Conservation (phyloP, 2,797 vertebrate genomes). For the Centroberyx gerrardi region DNA sequence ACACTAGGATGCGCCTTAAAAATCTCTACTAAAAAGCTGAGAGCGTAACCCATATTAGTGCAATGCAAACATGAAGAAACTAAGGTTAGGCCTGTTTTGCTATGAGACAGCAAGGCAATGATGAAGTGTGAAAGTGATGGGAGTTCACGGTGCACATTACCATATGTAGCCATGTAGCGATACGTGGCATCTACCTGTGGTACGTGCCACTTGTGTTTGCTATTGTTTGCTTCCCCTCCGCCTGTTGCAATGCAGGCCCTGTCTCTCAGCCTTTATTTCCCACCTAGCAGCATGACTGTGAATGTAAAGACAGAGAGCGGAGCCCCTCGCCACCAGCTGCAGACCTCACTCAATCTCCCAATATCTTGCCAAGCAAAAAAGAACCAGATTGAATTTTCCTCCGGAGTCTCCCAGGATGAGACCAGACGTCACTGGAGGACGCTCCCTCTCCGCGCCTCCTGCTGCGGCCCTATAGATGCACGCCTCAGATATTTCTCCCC, state of each 20-base stretch:
- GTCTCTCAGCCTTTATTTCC: conserved; percentile 57
- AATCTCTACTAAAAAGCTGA: too few species aligned
- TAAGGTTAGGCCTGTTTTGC: too few species aligned
- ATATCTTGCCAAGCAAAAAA: conserved; percentile 73
- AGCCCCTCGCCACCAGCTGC: conserved; percentile 63
- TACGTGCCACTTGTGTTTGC: not conserved
- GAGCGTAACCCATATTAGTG: too few species aligned
- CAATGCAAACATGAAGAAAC: too few species aligned
- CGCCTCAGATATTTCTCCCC: conserved; percentile 64
- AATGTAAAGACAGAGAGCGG: conserved; percentile 48
- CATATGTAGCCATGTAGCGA: too few species aligned
- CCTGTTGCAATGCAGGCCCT: conserved; percentile 58
- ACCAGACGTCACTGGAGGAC: conserved; percentile 65
- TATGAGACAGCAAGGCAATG: too few species aligned
- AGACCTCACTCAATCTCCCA: conserved; percentile 75
- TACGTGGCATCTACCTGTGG: not conserved
- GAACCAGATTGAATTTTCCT: conserved; percentile 81
- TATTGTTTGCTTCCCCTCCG: not conserved
- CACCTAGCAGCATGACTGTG: conserved; percentile 43
- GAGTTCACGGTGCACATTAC: too few species aligned
- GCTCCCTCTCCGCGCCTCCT: conserved; percentile 44
- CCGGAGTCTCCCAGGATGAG: conserved; percentile 77
- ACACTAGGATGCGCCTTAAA: too few species aligned
- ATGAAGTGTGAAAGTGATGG: too few species aligned
- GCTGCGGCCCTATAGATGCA: conserved; percentile 68